Evolutionary conservation across 2,113 vertebrate genomes (phyloP), one percentile per base, ranked within the genome.

Genomic region (Pygoscelis antarcticus): DNA sequence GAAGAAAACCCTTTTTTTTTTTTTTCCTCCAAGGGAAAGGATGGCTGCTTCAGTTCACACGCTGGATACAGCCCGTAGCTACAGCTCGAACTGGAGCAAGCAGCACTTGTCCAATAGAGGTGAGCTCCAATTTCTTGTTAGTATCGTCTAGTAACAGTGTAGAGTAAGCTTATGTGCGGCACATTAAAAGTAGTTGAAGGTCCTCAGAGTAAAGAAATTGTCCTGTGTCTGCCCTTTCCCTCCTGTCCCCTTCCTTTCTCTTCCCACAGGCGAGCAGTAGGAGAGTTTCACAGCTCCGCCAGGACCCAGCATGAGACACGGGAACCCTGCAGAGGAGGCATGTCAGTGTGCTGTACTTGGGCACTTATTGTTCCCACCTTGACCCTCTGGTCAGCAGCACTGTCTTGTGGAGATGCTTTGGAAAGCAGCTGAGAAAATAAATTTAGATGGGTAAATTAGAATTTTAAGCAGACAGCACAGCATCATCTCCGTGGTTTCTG

Each of bases 231-330:
- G 60, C 57, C 13, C 26, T 20, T 27, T 40, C 7, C 38, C 32
- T 10, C 10, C 38, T 4, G 1, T 4, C 27, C 49, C 51, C n/a
- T 52, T 49, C 78, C 66, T 54, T 29, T 42, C 22, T 25, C 13
- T 34, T 36, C 29, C 23, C 51, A 3, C 9, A 16, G 40, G 10
- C 0, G 7, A 75, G 66, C 42, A 46, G 57, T 30, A 29, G 80
- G 46, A 54, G 61, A 49, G 30, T 26, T 27, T 14, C 44, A 2
- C 0, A 1, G 54, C 64, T 64, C n/a, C 5, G 2, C 34, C 21
- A 17, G 62, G 68, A 40, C 40, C 42, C 29, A 7, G n/a, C 26
- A 5, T 0, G 2, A 40, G 62, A 7, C n/a, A 12, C 0, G 0
- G 57, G 42, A 55, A 3, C 64, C 57, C 78, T 55, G 44, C 60